phyloP scores from a whole-genome alignment of 2,888 invertebrate genomes.

The Acleris emargana region DNA sequence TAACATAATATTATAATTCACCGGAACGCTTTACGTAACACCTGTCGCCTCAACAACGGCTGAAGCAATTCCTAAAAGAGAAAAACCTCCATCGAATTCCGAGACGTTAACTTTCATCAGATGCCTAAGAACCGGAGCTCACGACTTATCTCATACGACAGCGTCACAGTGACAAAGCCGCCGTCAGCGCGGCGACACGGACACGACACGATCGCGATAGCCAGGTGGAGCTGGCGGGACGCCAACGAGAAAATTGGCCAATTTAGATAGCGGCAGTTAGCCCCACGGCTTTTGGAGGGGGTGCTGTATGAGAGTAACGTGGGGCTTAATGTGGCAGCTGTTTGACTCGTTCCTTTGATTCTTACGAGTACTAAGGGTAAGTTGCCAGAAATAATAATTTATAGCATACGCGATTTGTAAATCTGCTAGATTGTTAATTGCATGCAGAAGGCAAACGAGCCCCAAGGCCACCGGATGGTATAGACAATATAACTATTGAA shows the following conservation, averaged over 20 bases:
- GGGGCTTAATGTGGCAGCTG: conserved; percentile 1
- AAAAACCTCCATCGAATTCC: not conserved
- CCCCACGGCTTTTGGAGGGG: conserved; percentile 19
- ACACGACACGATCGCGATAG: conserved; percentile 15
- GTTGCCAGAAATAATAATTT: too few relatives aligned
- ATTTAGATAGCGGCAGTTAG: conserved; percentile 33
- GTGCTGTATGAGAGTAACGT: conserved; percentile 13
- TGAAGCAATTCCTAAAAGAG: too few relatives aligned
- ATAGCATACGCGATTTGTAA: too few relatives aligned
- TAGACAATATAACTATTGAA: too few relatives aligned
- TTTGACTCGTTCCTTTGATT: not conserved
- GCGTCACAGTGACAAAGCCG: conserved; percentile 10
- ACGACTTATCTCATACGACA: not conserved
- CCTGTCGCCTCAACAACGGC: too few relatives aligned
- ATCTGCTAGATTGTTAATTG: too few relatives aligned
- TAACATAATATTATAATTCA: too few relatives aligned
- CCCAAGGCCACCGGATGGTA: too few relatives aligned
- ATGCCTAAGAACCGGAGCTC: not conserved
- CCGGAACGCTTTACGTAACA: too few relatives aligned
- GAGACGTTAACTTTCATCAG: not conserved
- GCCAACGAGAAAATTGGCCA: conserved; percentile 34
- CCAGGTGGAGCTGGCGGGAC: conserved; percentile 27
- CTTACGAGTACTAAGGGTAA: not conserved
- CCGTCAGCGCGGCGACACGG: conserved; percentile 9
- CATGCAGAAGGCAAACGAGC: too few relatives aligned